Base-by-base conservation (phyloP, 2,888 invertebrate genomes). In the Tetranychus piercei region DNA sequence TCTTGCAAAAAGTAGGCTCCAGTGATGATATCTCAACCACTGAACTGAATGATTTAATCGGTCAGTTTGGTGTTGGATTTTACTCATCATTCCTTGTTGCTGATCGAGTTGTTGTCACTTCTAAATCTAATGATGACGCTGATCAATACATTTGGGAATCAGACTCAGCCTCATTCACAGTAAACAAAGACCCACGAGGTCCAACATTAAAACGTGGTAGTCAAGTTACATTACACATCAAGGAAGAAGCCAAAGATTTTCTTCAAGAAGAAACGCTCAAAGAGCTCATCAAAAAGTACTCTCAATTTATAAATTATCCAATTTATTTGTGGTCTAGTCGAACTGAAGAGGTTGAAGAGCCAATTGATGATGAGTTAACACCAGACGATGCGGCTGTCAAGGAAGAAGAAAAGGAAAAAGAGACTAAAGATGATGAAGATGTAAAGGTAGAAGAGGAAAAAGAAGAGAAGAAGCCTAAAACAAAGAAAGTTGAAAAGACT, bases 301-400 rank as follows among this genome's bases (percentile, higher is more conserved):
- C 95, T 6, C 97, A 99, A 85, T 99, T 99, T 85, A 99, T 99
- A 83, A 99, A 96, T 84, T 99, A 99, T 87, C 92, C 94, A 77
- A 99, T 99, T 82, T 90, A 90, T 84, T 84, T 99, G 82, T 99
- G 96, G 96, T 88, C 90, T 71, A 88, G 87, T 81, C 88, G 87
- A 85, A 88, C 88, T 64, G 87, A 90, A 80, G 88, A 88, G 77
- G 89, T 90, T 73, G 90, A 90, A 80, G 89, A 89, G 79, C 86
- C 88, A 70, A 81, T 83, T 44, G 86, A 86, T 67, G 85, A 86
- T 69, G 84, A 77, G 78, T 55, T 55, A 55, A 76, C 72, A 6
- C 43, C 81, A 43, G 87, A 87, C 75, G 84, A 85, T 76, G 87
- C 81, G 64, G 82, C 87, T 44, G 86, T 85, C 73, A 85, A 84